phyloP scores from a whole-genome alignment of 2,797 vertebrate genomes.

The Eulemur coronatus region DNA sequence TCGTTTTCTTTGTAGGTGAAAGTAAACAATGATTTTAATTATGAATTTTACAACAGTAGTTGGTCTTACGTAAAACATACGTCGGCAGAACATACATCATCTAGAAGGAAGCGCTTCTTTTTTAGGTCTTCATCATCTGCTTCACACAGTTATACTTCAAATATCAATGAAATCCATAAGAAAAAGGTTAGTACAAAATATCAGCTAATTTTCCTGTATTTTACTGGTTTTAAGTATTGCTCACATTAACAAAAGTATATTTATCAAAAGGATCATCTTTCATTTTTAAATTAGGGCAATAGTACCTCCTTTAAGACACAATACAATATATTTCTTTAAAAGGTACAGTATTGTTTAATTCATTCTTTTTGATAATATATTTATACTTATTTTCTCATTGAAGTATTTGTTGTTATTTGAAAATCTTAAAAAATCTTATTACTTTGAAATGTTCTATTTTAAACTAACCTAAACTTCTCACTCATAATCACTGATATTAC shows the following conservation, averaged over 20 bases:
- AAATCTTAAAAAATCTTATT: not conserved
- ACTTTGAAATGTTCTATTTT: not conserved
- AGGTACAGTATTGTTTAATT: not conserved
- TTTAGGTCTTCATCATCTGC: not conserved
- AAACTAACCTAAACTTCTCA: not conserved
- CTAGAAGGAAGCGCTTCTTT: rapidly evolving
- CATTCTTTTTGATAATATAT: constrained; percentile 17
- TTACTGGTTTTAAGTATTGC: not conserved
- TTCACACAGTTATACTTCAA: not conserved
- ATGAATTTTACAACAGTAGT: constrained; percentile 92
- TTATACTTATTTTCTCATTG: constrained; percentile 10
- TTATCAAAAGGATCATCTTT: not conserved
- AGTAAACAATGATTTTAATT: constrained; percentile 92
- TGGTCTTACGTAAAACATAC: constrained; percentile 91
- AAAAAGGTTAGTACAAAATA: constrained; percentile 84
- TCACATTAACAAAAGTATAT: constrained; percentile 21
- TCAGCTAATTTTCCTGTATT: not conserved
- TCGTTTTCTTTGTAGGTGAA: constrained; percentile 87
- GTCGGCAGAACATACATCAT: constrained; percentile 68
- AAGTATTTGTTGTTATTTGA: constrained; percentile 32
- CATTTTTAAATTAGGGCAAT: not conserved
- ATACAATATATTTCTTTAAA: constrained; percentile 21
- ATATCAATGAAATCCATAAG: constrained; percentile 12
- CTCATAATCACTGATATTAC: not conserved
- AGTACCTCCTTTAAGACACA: not conserved